Conservation (phyloP, 2,797 vertebrate species). For the Neostethus bicornis region DNA sequence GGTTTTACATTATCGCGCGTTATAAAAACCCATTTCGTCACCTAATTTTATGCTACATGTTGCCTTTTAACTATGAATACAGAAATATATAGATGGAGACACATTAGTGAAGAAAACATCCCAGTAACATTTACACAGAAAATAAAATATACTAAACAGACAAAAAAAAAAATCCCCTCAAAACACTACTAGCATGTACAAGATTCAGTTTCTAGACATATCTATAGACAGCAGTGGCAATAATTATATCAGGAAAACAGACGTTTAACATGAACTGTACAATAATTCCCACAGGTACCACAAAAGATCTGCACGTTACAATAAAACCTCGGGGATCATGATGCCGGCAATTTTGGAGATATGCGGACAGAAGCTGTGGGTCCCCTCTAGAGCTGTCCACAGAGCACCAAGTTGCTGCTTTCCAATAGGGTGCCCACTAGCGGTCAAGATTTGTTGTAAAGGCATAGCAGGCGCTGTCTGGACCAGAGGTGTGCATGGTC, state of each 20-base stretch:
- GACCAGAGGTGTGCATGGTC: conserved; percentile 23
- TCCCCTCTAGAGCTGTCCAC: conserved; percentile 53
- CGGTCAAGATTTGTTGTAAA: conserved; percentile 40
- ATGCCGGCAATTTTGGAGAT: conserved; percentile 57
- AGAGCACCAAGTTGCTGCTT: conserved; percentile 41
- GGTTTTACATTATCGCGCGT: conserved; percentile 1
- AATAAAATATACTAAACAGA: background rate
- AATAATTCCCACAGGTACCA: conserved; percentile 54
- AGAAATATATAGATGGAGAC: conserved; percentile 15
- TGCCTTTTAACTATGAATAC: conserved; percentile 11
- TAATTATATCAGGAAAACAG: conserved; percentile 56
- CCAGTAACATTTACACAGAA: conserved; percentile 10
- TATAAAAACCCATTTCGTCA: background rate
- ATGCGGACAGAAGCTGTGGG: conserved; percentile 27
- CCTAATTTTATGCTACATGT: conserved; percentile 17
- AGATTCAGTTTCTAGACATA: conserved; percentile 26
- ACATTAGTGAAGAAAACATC: conserved; percentile 16
- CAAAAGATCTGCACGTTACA: conserved; percentile 48
- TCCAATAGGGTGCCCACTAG: conserved; percentile 29
- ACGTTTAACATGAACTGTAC: conserved; percentile 54
- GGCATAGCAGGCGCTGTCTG: conserved; percentile 21
- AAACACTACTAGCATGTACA: conserved; percentile 7
- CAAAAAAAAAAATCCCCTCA: conserved; percentile 39
- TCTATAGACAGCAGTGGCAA: conserved; percentile 58
- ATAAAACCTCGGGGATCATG: conserved; percentile 68